Percentiles rank a stretch among this genome's conserved stretches.
phyloP scores from a whole-genome alignment of 2,797 vertebrate species.

The Cygnus olor region DNA sequence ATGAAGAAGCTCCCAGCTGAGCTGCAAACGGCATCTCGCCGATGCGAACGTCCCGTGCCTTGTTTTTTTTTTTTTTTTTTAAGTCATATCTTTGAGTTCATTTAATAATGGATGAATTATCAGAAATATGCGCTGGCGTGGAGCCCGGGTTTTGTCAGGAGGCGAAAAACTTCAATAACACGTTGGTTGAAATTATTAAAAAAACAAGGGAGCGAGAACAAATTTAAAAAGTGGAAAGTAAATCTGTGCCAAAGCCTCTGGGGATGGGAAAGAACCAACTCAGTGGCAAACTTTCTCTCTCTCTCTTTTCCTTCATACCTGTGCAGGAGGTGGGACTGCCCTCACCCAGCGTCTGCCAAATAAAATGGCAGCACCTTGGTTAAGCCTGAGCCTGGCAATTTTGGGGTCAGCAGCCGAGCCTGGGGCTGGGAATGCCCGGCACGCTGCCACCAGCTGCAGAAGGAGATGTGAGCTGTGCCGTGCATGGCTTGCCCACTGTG shows the following conservation, averaged over 20 bases:
- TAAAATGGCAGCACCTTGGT: background rate
- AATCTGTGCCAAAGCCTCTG: background rate
- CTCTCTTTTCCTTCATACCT: background rate
- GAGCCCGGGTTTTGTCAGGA: conserved; percentile 42
- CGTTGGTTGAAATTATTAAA: conserved; percentile 29
- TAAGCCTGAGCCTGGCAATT: background rate
- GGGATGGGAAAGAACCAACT: background rate
- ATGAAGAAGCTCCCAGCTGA: background rate
- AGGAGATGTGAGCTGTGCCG: no score
- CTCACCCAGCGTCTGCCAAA: accelerated
- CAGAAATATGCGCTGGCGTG: conserved; percentile 52
- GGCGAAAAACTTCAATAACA: background rate
- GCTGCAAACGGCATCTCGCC: background rate
- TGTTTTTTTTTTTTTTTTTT: background rate
- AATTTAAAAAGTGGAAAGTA: background rate
- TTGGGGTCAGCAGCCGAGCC: no score
- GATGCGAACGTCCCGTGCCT: background rate
- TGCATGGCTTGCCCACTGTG: no score
- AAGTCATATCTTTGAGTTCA: conserved; percentile 19
- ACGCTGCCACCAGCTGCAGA: no score
- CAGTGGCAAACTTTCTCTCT: background rate
- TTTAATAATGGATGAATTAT: conserved; percentile 66
- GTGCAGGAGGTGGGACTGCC: background rate
- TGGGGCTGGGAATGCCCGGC: no score
- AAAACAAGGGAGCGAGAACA: background rate